Base-by-base conservation (phyloP, 2,113 vertebrate species). In the Rostratula benghalensis region DNA sequence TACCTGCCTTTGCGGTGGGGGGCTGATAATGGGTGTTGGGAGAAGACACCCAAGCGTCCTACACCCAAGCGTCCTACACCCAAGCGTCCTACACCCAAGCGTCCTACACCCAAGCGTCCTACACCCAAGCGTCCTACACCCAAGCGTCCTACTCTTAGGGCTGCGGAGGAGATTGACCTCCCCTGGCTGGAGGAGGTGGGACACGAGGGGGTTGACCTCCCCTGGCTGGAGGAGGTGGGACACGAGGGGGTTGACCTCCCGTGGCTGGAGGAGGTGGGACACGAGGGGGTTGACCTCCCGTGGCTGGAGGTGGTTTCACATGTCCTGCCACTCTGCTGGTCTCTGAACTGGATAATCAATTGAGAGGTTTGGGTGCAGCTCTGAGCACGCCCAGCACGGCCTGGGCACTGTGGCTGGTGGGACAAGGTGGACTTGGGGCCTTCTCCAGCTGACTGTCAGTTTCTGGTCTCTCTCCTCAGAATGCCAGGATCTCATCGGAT, bases 401-500 rank as follows among this genome's bases (percentile, higher is more conserved):
- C 53, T 45, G 83, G 27, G 30, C 24, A 2, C 41, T 35, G 60
- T 2, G 1, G 1, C 2, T 1, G 2, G 64, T 19, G 56, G 83
- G 53, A 45, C 37, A 33, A 50, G 31, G 35, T 11, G 50, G n/a
- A 10, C 60, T 74, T 74, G 35, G 50, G 63, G 15, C 46, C 57
- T 63, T 64, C 60, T 68, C 24, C 0, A 2, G 45, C 56, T 95
- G 70, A 96, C 22, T 0, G 0, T 1, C 4, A 5, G 2, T 39
- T 73, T 93, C 65, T 91, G 51, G 0, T 74, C 86, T 97, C 67
- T 94, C 64, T 94, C 74, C 86, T 3, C 97, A 99, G 99, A 99
- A 76, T 99, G 99, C 94, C 99, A 99, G 73, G 98, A 99, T 90
- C 98, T 99, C 91, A 99, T 99, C 94, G 98, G 98, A 79, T 99